Evolutionary conservation across 2,113 vertebrate species (phyloP).

Genomic region (Hystrix cristata): DNA sequence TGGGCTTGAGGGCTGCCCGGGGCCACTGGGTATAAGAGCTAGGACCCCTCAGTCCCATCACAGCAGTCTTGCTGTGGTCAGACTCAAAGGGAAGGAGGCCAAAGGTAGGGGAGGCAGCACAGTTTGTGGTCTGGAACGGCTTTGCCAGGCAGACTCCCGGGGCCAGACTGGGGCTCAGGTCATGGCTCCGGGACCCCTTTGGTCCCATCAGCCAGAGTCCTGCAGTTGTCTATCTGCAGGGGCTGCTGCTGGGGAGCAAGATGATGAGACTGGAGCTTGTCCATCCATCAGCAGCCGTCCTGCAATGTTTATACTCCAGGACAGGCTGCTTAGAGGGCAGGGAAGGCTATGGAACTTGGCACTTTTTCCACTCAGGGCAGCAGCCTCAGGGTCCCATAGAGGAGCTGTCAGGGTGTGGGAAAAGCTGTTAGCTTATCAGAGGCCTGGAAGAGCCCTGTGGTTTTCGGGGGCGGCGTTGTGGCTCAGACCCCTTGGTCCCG

Average conservation of each 20-base stretch:
- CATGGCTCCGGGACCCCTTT: not conserved
- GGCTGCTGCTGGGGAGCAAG: not conserved
- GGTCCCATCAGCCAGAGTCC: slow-evolving; percentile 85
- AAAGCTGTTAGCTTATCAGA: not conserved
- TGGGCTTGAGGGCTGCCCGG: not conserved
- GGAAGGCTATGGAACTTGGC: not conserved
- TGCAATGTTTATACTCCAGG: slow-evolving; percentile 87
- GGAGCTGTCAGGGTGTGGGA: not conserved
- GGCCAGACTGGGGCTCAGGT: fast-evolving
- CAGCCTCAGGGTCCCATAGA: not conserved
- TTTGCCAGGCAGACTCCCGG: not conserved
- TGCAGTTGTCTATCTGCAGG: slow-evolving; percentile 63
- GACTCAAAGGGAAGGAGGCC: slow-evolving; percentile 2
- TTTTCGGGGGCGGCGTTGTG: not conserved
- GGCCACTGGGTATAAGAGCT: not conserved
- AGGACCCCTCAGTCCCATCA: not conserved
- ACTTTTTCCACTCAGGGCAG: not conserved
- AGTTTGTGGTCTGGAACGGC: not conserved
- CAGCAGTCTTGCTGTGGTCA: not conserved
- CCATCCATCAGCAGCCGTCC: slow-evolving; percentile 94
- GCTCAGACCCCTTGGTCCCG: not conserved
- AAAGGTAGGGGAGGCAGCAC: not conserved
- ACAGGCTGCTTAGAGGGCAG: slow-evolving; percentile 15
- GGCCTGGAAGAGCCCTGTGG: not conserved
- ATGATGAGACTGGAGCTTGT: slow-evolving; percentile 47